phyloP scores from a whole-genome alignment of 2,113 vertebrate species.

The Gracilinanus agilis region DNA sequence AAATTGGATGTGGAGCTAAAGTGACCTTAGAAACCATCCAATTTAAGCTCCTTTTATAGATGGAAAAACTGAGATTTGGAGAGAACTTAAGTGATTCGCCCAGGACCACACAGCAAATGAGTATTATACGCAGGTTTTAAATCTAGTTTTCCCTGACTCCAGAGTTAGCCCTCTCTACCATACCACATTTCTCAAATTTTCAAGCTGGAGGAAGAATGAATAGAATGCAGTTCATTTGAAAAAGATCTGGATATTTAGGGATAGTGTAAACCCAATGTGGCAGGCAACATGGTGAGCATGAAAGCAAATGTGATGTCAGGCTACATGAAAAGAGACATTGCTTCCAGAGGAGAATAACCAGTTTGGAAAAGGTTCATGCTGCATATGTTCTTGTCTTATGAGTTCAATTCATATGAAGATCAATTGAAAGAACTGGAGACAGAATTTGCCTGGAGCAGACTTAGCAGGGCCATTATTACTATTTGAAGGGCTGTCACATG shows the following conservation, averaged over 20 bases:
- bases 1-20: not conserved
- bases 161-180: not conserved
- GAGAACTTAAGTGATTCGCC: not conserved
- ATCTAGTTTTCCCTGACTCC: not conserved
- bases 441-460: not conserved
- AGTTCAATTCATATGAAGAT: not conserved
- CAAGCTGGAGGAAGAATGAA: not conserved
- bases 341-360: not conserved
- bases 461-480: not conserved
- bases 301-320: not conserved
- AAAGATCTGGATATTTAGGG: not conserved
- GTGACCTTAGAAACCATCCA: not conserved
- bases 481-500: not conserved
- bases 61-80: not conserved
- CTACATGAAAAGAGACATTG: not conserved
- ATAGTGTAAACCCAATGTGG: not conserved
- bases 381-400: not conserved
- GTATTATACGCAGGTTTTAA: not conserved
- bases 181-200: not conserved
- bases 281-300: not conserved
- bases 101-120: not conserved
- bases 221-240: not conserved
- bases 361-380: too few species aligned
- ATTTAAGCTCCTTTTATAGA: not conserved
- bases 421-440: not conserved